Base-by-base conservation (phyloP, 2,888 invertebrate species). In the Melanostoma mellinum region DNA sequence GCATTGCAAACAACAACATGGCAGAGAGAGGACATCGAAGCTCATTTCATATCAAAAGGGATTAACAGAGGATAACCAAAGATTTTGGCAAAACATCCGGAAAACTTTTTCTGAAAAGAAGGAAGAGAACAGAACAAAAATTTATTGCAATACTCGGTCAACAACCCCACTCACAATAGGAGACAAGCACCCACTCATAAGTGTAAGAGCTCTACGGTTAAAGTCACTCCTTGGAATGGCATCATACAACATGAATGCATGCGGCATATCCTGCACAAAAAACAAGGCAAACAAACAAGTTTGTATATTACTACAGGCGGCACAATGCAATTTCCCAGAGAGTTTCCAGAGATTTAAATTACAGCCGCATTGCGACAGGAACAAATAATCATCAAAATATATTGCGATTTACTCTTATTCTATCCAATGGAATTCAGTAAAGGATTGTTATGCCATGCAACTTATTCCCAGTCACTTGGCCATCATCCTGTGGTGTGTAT, bases 361-460 rank as follows among this genome's bases (percentile, higher is more conserved):
- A 85, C 86, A 86, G 81, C 86, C 86, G 86, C 86, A 86, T 82
- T 86, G 86, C 86, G 86, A 86, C 86, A 86, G 85, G 79, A 75
- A 84, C 84, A 79, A 84, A 84, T 84, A 84, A 79, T 84, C 84
- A 79, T 84, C 84, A 79, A 79, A 84, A 84, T 84, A 79, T 84
- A 84, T 84, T 79, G 61, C 79, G 69, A 67, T 73, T 84, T 65
- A 75, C 48, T 55, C 60, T 75, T 74, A 75, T 79, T 75, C 74
- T 8, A 3, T 50, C 44, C 44, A 36, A 65, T 55, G 46, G 36
- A 46, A 68, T 61, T 60, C 65, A 71, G 60, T 74, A 84, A 20
- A 71, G 84, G 84, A 84, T 79, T 84, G 79, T 75, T 71, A 79
- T 84, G 48, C 79, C 60, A 10, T 52, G 52, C 40, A 36, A 52